phyloP scores from a whole-genome alignment of 2,888 invertebrate species.

The Platerodrilus igneus region DNA sequence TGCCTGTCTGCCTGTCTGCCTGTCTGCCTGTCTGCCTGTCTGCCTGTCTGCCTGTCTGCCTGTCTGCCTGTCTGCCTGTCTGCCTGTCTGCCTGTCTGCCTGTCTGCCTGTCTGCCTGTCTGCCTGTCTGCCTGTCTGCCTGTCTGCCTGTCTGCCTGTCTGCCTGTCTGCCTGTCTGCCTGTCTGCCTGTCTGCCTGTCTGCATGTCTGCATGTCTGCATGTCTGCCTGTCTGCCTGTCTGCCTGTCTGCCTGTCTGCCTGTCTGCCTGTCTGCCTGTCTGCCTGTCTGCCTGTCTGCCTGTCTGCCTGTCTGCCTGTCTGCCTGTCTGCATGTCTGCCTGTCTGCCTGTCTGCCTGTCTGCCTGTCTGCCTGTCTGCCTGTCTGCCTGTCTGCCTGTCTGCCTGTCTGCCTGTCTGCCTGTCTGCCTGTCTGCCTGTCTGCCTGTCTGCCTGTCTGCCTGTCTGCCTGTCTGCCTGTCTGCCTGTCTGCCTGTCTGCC shows the following conservation, averaged over 20 bases:
- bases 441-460: conserved; percentile 12
- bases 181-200: conserved; percentile 17
- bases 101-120: conserved; percentile 15
- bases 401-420: conserved; percentile 16
- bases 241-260: conserved; percentile 15
- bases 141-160: conserved; percentile 15
- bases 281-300: conserved; percentile 14
- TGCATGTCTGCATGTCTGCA: conserved; percentile 15
- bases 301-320: conserved; percentile 14
- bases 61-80: conserved; percentile 17
- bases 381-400: conserved; percentile 18
- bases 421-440: conserved; percentile 18
- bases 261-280: conserved; percentile 16
- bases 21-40: conserved; percentile 12
- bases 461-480: conserved; percentile 12
- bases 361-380: conserved; percentile 14
- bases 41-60: conserved; percentile 17
- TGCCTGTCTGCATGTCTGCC: conserved; percentile 15
- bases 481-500: conserved; percentile 12
- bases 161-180: conserved; percentile 15
- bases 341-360: conserved; percentile 14
- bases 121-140: conserved; percentile 16
- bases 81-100: conserved; percentile 14
- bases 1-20: conserved; percentile 17
- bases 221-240: conserved; percentile 17